Conservation (phyloP, 2,113 vertebrate genomes). For the Bucco capensis region DNA sequence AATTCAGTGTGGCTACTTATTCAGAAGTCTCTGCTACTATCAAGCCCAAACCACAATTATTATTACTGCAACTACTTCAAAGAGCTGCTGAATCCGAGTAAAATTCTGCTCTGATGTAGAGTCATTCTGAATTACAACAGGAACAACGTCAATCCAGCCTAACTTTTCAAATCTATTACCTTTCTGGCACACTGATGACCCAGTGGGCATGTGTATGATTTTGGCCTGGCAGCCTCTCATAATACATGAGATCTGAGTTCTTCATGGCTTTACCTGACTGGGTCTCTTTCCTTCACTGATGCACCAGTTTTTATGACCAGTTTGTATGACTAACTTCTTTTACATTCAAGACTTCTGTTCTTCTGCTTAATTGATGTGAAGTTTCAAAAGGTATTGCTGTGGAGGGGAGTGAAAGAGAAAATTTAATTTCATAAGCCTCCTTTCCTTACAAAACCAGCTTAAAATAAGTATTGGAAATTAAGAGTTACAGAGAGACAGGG, state of each 20-base stretch:
- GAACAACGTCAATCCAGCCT: neutral
- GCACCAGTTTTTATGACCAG: neutral
- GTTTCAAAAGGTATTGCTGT: neutral
- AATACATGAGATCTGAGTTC: neutral
- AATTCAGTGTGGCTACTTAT: neutral
- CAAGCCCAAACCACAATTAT: neutral
- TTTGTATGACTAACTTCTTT: neutral
- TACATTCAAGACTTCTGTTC: neutral
- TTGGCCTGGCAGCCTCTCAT: neutral
- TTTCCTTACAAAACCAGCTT: neutral
- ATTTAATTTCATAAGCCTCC: neutral
- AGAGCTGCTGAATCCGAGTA: neutral
- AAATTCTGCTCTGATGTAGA: neutral
- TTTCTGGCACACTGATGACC: neutral
- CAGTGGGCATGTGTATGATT: neutral
- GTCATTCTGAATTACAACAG: neutral
- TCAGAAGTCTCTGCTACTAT: neutral
- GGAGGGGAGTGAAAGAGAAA: neutral
- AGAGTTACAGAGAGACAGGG: neutral
- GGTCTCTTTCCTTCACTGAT: neutral
- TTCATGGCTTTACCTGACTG: neutral
- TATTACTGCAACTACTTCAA: neutral
- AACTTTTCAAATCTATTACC: neutral
- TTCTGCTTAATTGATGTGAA: neutral
- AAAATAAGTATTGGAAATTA: neutral